Evolutionary conservation across 1,140 invertebrate species (phyloP).

Genomic region (Oscheius sp.): DNA sequence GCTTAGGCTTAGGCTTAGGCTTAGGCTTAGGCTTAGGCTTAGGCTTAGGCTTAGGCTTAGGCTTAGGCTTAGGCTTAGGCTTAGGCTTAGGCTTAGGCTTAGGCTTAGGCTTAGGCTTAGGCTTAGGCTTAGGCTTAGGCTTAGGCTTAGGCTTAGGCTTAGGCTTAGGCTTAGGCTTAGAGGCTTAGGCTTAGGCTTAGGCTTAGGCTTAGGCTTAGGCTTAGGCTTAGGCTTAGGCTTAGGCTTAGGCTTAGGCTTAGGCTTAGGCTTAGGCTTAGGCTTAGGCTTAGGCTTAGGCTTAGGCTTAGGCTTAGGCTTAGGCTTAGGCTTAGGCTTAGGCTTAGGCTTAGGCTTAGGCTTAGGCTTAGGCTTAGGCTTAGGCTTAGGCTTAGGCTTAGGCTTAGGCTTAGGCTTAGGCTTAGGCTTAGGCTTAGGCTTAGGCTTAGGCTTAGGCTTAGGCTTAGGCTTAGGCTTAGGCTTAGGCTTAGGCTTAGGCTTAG

Average conservation of each 20-base stretch:
- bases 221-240: background rate
- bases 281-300: background rate
- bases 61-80: slow-evolving; percentile 23
- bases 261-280: background rate
- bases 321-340: slow-evolving; percentile 21
- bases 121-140: slow-evolving; percentile 28
- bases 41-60: slow-evolving; percentile 34
- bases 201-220: background rate
- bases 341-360: slow-evolving; percentile 10
- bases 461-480: slow-evolving; percentile 23
- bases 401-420: background rate
- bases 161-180: slow-evolving; percentile 4
- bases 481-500: slow-evolving; percentile 22
- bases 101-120: slow-evolving; percentile 27
- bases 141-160: slow-evolving; percentile 12
- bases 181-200: slow-evolving; percentile 21
- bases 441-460: slow-evolving; percentile 15
- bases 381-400: background rate
- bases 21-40: slow-evolving; percentile 24
- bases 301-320: slow-evolving; percentile 6
- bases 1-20: background rate
- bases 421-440: slow-evolving; percentile 1
- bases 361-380: slow-evolving; percentile 6
- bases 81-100: slow-evolving; percentile 14
- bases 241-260: background rate